Base-by-base conservation (phyloP, 2,888 invertebrate genomes). In the Allolobophora icterica region DNA sequence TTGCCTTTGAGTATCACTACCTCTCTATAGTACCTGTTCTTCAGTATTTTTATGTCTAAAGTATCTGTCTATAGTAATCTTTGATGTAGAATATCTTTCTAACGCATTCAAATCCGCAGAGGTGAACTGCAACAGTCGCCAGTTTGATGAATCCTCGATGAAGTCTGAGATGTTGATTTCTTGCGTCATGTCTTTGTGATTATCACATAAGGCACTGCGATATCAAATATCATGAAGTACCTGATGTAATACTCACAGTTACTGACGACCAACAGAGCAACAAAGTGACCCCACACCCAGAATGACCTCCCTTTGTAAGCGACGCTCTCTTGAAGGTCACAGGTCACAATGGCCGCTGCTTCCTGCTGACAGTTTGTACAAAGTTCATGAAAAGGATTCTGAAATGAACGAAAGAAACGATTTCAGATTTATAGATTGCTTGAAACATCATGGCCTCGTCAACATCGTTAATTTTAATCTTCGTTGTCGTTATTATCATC, bases 191-290 rank as follows among this genome's bases (percentile, higher is more conserved):
- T 71, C 71, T 71, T n/a, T 71, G 71, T 71, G 71, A 71, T 71
- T 71, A 71, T 71, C 71, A 71, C 71, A 71, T 71, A 71, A 71
- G 71, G 71, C 71, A 71, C 71, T 71, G n/a, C 71, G 71, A 71
- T 71, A 71, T 71, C 71, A 71, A 71, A 71, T 71, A 71, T 71
- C 71, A 71, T 71, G 71, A 71, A 71, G 71, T 71, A 71, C 71
- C 71, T 71, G 71, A 71, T 71, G 71, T 71, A 71, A 71, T 71
- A 71, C 71, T 71, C 71, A 71, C n/a, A 71, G 71, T n/a, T 71
- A 71, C 71, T 71, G 71, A 71, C 71, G n/a, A 71, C 71, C 71
- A n/a, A 71, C 71, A 8, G 24, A 52, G n/a, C 71, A 71, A n/a
- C 71, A 71, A 17, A 71, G n/a, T n/a, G n/a, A 30, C n/a, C n/a